Evolutionary conservation across 2,888 invertebrate genomes (phyloP), one percentile per base, ranked within the genome.

Genomic region (Eurytoma californica): DNA sequence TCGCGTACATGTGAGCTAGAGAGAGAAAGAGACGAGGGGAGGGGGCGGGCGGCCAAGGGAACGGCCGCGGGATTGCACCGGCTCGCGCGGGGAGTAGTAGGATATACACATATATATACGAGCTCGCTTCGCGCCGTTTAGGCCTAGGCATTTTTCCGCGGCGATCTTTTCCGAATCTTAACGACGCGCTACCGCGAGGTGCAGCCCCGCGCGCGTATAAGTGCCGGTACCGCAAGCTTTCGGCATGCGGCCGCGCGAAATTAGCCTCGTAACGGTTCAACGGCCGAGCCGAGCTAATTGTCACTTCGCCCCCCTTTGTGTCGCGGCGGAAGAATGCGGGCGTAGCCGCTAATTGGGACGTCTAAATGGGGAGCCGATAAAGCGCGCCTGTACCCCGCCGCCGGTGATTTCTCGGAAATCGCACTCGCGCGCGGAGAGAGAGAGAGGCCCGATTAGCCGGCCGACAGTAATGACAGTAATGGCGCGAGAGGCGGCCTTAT

Each of bases 1-100:
- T 88, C 87, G 87, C 86, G 84, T 82, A 82, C 82, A 72, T 53
- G 61, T 49, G 70, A 60, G 70, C 3, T 20, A 1, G 47, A 13
- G 66, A 13, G 83, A 83, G n/a, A n/a, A n/a, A n/a, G n/a, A 24
- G 24, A 24, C 24, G 24, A 24, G 24, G 24, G 24, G 2, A 2
- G 24, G 76, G 65, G 80, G 82, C n/a, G n/a, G n/a, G n/a, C n/a
- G 82, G 9, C 14, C 3, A 30, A 28, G 61, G n/a, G 18, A 61
- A n/a, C 24, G 24, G 24, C 24, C 24, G 61, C 14, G 39, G 39
- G 39, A 39, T 39, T 39, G 39, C 39, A 7, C 4, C 53, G 14
- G n/a, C 53, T 53, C 3, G 3, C n/a, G n/a, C 9, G 9, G 63
- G 47, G 63, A 18, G 63, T 4, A n/a, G 20, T 18, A 39, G 30